Percentiles rank a stretch among this genome's conserved stretches.
phyloP scores from a whole-genome alignment of 2,113 vertebrate species.

The Pangasianodon gigas region DNA sequence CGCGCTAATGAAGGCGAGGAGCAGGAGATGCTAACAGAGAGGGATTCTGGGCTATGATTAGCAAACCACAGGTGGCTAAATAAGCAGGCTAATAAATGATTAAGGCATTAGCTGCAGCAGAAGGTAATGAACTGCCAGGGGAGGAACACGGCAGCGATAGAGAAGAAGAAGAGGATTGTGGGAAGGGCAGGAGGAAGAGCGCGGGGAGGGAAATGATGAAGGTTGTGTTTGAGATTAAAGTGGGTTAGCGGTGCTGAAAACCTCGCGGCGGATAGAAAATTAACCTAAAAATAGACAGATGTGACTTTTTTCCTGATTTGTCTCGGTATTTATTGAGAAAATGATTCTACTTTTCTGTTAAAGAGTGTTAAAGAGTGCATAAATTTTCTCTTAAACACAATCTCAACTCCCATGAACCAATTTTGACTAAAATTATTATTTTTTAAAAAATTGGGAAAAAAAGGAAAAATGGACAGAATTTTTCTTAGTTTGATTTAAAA shows the following conservation, averaged over 20 bases:
- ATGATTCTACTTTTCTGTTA: not conserved
- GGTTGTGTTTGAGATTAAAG: conserved; percentile 36
- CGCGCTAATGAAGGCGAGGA: not conserved
- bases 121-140: conserved; percentile 46
- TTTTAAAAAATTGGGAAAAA: not conserved
- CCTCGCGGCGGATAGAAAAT: not conserved
- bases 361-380: not conserved
- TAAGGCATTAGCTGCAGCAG: conserved; percentile 36
- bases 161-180: conserved; percentile 23
- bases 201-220: conserved; percentile 5
- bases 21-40: not conserved
- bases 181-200: conserved; percentile 31
- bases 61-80: conserved; percentile 49
- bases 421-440: not conserved
- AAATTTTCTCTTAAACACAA: not conserved
- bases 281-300: not conserved
- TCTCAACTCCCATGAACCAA: not conserved
- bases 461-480: not conserved
- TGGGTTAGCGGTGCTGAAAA: not conserved
- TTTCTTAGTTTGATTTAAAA: not conserved
- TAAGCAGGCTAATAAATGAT: conserved; percentile 51
- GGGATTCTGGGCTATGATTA: conserved; percentile 34
- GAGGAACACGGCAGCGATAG: conserved; percentile 37
- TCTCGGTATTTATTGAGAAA: not conserved
- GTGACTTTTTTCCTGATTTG: not conserved